Evolutionary conservation across 2,888 invertebrate genomes (phyloP), one percentile per base, ranked within the genome.

Genomic region (Conistra vaccinii): DNA sequence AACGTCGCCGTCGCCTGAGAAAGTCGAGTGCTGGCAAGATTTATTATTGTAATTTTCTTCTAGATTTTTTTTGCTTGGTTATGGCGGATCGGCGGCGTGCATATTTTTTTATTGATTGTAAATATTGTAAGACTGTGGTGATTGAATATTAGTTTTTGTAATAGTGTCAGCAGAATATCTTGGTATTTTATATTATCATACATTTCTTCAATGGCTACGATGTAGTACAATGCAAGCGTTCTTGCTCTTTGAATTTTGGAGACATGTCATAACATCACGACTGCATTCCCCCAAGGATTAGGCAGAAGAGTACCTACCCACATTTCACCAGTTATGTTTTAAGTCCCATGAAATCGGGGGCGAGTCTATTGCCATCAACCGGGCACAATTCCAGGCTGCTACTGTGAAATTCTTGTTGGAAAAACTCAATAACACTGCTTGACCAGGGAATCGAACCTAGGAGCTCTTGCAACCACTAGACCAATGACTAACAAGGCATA

Each of bases 21-120:
- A 87, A 87, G 87, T 81, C 23, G 61, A 79, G 69, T 80, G 76
- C 58, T 71, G 45, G 14, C 10, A 48, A 57, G 75, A 81, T 83
- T 84, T 81, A 81, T 82, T 69, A 75, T 78, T 75, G 63, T 82
- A 67, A 86, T 70, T 82, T 86, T 80, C 74, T 69, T 69, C 48
- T 72, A 26, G 29, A 42, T 48, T 69, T 63, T 63, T 73, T 79
- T 76, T 74, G 60, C 69, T 26, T 17, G 23, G 23, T 66, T 78
- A 67, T 80, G 58, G 58, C 42, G n/a, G 12, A 69, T 53, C 14
- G 51, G 29, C 14, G n/a, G n/a, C n/a, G 14, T 80, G 23, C 45
- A 57, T 68, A 26, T 17, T 77, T 77, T 60, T 76, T 76, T 55
- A 67, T 68, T 60, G 14, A 29, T 39, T 35, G 12, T 58, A 23